Evolutionary conservation across 2,888 invertebrate genomes (phyloP), one percentile per base, ranked within the genome.

Genomic region (Timema podura): DNA sequence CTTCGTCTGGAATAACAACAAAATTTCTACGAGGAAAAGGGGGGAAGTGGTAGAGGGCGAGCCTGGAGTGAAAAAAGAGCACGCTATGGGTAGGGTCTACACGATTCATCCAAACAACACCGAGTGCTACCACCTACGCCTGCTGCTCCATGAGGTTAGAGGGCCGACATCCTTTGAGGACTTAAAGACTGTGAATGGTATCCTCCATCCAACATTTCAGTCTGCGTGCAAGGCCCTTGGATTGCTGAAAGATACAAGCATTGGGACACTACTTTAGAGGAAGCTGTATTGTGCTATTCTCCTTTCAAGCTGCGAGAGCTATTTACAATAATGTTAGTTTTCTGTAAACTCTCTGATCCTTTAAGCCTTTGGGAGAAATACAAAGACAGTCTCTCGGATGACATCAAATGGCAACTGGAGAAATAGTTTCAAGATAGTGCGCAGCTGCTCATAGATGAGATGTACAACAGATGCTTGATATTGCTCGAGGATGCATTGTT

Each of bases 221-320:
- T 48, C 74, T 61, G 78, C 78, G 59, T 80, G 79, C 73, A 71
- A 76, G 67, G 72, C 70, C 11, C 64, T 74, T 47, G 76, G 77
- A 8, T 72, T 81, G 68, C 72, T 81, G 45, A 78, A 80, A 74
- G 75, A 80, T 72, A 80, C 71, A 70, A 67, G 45, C 77, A 79
- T 64, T 80, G 79, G 79, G 71, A 77, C 68, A 68, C 57, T 48
- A 75, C 76, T 59, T 69, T 79, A 68, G 73, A 75, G 67, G 79
- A 81, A 70, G 78, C 78, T 0, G 74, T 51, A 11, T 10, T 48
- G 10, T 67, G 66, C 47, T 48, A 72, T 45, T 71, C 65, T 47
- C 57, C 16, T 57, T 15, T 15, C 16, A 9, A 57, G 16, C 65
- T 73, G 45, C 47, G 74, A n/a, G n/a, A n/a, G n/a, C n/a, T n/a